Evolutionary conservation across 1,140 invertebrate species (phyloP), one percentile per base, ranked within the genome.

Genomic region (Conus betulinus): DNA sequence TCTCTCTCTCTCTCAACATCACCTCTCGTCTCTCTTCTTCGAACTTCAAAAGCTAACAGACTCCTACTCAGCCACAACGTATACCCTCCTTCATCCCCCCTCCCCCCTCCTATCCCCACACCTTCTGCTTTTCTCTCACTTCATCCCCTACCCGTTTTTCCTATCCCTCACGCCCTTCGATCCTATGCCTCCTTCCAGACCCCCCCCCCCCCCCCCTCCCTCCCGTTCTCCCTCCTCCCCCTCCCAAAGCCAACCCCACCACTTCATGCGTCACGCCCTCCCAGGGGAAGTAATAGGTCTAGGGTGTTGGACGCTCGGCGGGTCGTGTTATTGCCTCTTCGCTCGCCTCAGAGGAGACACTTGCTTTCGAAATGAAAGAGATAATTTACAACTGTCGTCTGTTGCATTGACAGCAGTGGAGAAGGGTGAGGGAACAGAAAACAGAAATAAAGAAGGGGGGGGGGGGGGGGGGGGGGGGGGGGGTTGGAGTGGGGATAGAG

Each of bases 311-410:
- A 51, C 84, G 84, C 84, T 63, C 67, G 84, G 60, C 55, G 55
- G 55, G 84, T 63, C 84, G 15, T 78, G 25, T 85, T 76, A 85
- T 85, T 85, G 84, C 55, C 71, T 74, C 63, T 63, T 74, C 15
- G 60, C 53, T 67, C 67, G 63, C 57, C n/a, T 85, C 67, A 71
- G 39, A 63, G 63, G 84, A 74, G 84, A 85, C 84, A 85, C 51
- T 76, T 85, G 84, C 71, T 74, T 52, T 85, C n/a, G 84, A 85
- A 85, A 85, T 85, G 84, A 85, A 85, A 85, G 84, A 85, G 84
- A 85, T 85, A 85, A 74, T 85, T 85, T 71, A 85, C 84, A 76
- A 85, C 84, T 85, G 84, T 85, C 84, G 84, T 85, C 84, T 76
- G 84, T 85, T 85, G 84, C 84, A 20, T 67, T 85, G 63, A 85